Conservation (phyloP, 2,797 vertebrate genomes). For the Channa striata region DNA sequence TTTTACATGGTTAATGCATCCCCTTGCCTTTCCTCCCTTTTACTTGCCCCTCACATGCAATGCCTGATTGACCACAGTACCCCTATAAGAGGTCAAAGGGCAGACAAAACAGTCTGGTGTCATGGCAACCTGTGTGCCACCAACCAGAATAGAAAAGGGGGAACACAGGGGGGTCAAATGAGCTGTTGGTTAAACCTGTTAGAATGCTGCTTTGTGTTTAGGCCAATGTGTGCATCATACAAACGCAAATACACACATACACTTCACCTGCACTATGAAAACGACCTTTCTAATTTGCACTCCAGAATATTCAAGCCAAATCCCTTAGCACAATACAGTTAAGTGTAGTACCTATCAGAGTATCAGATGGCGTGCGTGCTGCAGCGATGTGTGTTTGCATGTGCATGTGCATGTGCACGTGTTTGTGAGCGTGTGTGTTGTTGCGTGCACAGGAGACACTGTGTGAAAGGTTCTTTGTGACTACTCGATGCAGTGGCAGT, state of each 20-base stretch:
- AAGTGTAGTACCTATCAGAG: constrained; percentile 47
- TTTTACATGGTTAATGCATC: constrained; percentile 81
- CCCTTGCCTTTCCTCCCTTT: constrained; percentile 65
- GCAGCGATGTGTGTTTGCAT: constrained; percentile 26
- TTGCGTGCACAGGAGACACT: constrained; percentile 55
- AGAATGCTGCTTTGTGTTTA: constrained; percentile 73
- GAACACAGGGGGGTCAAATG: constrained; percentile 58
- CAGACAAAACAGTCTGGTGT: constrained; percentile 91
- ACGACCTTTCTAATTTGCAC: constrained; percentile 61
- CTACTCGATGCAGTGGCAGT: constrained; percentile 74
- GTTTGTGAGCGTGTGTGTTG: constrained; percentile 34
- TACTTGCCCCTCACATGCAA: constrained; percentile 85
- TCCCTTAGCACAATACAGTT: constrained; percentile 54
- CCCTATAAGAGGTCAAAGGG: constrained; percentile 89
- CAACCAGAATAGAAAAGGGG: constrained; percentile 78
- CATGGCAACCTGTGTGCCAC: constrained; percentile 89
- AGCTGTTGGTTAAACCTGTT: constrained; percentile 82
- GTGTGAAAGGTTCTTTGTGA: constrained; percentile 83
- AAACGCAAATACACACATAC: constrained; percentile 40
- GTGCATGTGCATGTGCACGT: constrained; percentile 12
- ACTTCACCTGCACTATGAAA: constrained; percentile 73
- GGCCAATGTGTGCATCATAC: constrained; percentile 51
- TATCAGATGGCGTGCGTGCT: constrained; percentile 23
- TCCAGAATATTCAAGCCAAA: constrained; percentile 64
- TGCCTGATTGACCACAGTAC: constrained; percentile 89